Percentiles rank a stretch among this genome's conserved stretches.
phyloP scores from a whole-genome alignment of 2,113 vertebrate genomes.

The Gnathonemus longibarbis region DNA sequence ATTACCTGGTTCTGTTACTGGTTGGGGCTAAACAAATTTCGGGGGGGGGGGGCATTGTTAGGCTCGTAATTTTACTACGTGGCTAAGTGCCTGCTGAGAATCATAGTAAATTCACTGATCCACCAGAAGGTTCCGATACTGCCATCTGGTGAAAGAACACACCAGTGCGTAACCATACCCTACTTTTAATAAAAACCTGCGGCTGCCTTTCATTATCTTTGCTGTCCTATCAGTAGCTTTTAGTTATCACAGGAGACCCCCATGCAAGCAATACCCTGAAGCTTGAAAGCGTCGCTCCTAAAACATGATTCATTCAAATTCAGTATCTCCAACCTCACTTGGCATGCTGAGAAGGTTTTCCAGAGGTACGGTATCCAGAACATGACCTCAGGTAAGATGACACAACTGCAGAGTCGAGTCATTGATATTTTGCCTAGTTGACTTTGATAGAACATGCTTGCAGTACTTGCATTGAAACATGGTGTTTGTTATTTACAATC shows the following conservation, averaged over 20 bases:
- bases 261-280: neutral
- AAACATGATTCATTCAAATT: neutral
- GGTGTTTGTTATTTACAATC: neutral
- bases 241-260: neutral
- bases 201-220: neutral
- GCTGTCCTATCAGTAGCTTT: neutral
- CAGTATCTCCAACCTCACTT: neutral
- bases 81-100: neutral
- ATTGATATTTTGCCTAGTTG: neutral
- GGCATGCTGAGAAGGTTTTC: neutral
- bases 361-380: neutral
- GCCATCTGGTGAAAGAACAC: neutral
- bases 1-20: neutral
- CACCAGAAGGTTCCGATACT: neutral
- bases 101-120: neutral
- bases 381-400: neutral
- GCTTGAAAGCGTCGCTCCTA: neutral
- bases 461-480: neutral
- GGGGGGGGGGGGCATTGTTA: neutral
- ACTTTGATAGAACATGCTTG: neutral
- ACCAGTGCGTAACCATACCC: neutral
- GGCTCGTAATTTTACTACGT: neutral
- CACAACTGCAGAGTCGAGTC: neutral
- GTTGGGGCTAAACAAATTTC: no score
- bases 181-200: neutral